Evolutionary conservation across 2,113 vertebrate species (phyloP).

Genomic region (Ochotona curzoniae): DNA sequence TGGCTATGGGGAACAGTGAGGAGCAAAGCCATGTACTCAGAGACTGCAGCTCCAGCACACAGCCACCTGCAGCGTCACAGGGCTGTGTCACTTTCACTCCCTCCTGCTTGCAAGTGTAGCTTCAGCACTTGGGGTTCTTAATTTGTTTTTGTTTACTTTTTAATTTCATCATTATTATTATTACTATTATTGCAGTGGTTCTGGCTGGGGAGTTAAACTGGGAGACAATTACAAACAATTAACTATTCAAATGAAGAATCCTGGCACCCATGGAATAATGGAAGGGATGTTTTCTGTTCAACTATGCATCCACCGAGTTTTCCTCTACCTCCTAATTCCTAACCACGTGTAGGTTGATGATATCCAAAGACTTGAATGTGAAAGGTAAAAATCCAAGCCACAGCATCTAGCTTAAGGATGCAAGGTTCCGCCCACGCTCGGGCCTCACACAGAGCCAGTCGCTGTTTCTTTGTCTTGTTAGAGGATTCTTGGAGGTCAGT

Average conservation of each 20-base stretch:
- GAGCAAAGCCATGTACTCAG: neutral
- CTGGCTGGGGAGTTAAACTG: neutral
- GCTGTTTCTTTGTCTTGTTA: neutral
- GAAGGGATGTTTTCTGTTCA: neutral
- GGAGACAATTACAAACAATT: neutral
- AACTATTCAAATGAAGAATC: neutral
- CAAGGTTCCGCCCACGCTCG: rapidly evolving
- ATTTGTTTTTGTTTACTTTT: too few species aligned
- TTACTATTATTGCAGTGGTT: too few species aligned
- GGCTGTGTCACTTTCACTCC: too few species aligned
- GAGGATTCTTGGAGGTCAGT: neutral
- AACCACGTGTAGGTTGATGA: neutral
- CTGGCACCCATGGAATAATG: rapidly evolving
- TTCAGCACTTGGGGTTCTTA: too few species aligned
- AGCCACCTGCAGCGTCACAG: too few species aligned
- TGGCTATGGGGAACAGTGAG: neutral
- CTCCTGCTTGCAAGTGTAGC: rapidly evolving
- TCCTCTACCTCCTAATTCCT: neutral
- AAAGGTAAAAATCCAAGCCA: neutral
- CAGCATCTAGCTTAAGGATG: rapidly evolving
- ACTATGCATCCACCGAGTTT: too few species aligned
- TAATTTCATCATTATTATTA: too few species aligned
- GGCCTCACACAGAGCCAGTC: rapidly evolving
- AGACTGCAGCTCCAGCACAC: neutral
- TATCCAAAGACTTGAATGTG: neutral